Percentiles rank a stretch among this genome's conserved stretches.
Conservation (phyloP, 2,888 invertebrate species). For the Brachyptera risi region DNA sequence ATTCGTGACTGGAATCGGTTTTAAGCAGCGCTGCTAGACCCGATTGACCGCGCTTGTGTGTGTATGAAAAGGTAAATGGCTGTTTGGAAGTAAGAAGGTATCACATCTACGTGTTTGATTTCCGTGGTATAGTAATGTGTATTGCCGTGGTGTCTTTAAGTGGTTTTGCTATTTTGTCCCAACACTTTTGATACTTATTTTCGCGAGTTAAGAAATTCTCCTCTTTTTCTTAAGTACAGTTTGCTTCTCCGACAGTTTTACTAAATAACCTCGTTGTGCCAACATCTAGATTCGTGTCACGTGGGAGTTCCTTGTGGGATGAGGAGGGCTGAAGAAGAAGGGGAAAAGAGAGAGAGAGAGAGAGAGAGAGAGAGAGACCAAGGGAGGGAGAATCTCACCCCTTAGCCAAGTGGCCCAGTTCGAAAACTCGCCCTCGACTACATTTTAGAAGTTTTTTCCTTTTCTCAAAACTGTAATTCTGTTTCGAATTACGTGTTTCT, state of each 20-base stretch:
- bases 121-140: slow-evolving; percentile 2
- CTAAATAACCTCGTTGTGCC: neutral
- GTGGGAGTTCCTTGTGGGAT: neutral
- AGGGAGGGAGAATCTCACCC: neutral
- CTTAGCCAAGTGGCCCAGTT: slow-evolving; percentile 27
- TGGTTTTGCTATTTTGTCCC: neutral
- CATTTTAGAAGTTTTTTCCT: slow-evolving; percentile 22
- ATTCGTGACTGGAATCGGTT: neutral
- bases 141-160: neutral
- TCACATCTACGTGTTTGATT: slow-evolving; percentile 16
- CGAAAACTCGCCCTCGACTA: slow-evolving; percentile 11
- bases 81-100: neutral
- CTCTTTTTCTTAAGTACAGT: too few species aligned
- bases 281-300: neutral
- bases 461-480: slow-evolving; percentile 17
- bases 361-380: neutral
- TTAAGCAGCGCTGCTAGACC: too few species aligned
- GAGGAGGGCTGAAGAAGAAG: too few species aligned
- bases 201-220: too few species aligned
- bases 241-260: slow-evolving; percentile 6
- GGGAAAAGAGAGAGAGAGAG: neutral
- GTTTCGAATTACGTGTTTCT: slow-evolving; percentile 23
- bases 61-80: slow-evolving; percentile 12
- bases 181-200: too few species aligned
- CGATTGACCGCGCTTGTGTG: too few species aligned